Evolutionary conservation across 1,140 invertebrate genomes (phyloP).

Genomic region (Aphidius ervi): DNA sequence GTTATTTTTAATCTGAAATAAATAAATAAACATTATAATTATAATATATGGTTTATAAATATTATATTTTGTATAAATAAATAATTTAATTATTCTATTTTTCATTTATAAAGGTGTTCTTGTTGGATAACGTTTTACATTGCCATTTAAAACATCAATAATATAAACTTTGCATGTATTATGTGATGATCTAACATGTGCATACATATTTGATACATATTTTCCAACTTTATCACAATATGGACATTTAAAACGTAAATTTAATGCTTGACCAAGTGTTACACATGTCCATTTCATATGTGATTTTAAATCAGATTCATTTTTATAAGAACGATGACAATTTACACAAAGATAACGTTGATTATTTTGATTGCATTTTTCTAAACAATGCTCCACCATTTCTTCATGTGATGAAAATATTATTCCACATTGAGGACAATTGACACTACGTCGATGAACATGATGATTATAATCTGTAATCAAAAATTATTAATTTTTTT

Average conservation of each 20-base stretch:
- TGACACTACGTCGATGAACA: no score
- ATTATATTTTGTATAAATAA: no score
- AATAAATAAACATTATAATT: no score
- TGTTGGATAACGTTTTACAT: constrained; percentile 7
- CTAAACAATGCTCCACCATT: no score
- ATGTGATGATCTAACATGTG: constrained; percentile 32
- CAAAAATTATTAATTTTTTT: no score
- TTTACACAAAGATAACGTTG: constrained; percentile 36
- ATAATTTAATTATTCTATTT: background rate
- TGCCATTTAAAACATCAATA: constrained; percentile 18
- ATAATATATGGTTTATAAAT: no score
- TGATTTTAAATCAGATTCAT: constrained; percentile 42
- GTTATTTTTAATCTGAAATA: no score
- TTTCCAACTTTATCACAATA: constrained; percentile 57
- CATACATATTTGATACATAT: constrained; percentile 37
- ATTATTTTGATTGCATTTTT: no score
- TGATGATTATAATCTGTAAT: no score
- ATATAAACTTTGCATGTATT: constrained; percentile 20
- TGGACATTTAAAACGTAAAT: constrained; percentile 67
- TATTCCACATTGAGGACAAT: no score
- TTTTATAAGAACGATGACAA: constrained; percentile 49
- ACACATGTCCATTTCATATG: constrained; percentile 76
- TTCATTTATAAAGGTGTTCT: constrained; percentile 29
- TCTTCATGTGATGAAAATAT: no score
- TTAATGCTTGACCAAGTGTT: constrained; percentile 56